phyloP scores from a whole-genome alignment of 2,888 invertebrate genomes.

The Ophion ellenae region DNA sequence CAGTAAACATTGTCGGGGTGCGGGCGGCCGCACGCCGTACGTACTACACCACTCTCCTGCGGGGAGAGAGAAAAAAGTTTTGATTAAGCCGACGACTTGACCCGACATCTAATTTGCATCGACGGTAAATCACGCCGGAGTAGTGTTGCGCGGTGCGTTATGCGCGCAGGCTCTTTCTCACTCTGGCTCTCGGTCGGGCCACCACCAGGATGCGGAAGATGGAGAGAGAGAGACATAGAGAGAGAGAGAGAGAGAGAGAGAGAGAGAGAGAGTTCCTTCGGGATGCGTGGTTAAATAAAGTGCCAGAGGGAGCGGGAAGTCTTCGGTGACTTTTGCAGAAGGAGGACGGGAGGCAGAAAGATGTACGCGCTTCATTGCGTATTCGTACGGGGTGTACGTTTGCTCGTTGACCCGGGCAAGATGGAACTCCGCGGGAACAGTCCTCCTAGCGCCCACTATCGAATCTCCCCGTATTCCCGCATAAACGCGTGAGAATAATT shows the following conservation, averaged over 20 bases:
- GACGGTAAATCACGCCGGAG: slow-evolving; percentile 71
- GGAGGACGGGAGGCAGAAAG: slow-evolving; percentile 31
- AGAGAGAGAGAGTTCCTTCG: slow-evolving; percentile 49
- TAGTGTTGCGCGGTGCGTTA: slow-evolving; percentile 65
- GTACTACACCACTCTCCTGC: background rate
- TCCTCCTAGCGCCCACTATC: slow-evolving; percentile 56
- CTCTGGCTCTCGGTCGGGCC: slow-evolving; percentile 25
- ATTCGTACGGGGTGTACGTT: slow-evolving; percentile 54
- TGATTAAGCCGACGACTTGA: slow-evolving; percentile 72
- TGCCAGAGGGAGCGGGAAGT: slow-evolving; percentile 66
- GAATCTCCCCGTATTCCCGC: slow-evolving; percentile 10
- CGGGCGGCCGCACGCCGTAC: slow-evolving; percentile 53
- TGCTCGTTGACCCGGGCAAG: slow-evolving; percentile 60
- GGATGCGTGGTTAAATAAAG: slow-evolving; percentile 70
- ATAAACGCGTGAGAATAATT: slow-evolving; percentile 19
- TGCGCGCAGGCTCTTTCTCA: slow-evolving; percentile 36
- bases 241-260: background rate
- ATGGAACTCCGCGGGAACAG: slow-evolving; percentile 48
- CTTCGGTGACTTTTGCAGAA: slow-evolving; percentile 50
- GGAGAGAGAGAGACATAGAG: background rate
- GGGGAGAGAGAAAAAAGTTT: slow-evolving; percentile 66
- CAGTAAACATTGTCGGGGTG: slow-evolving; percentile 70
- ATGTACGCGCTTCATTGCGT: slow-evolving; percentile 51
- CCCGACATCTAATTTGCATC: slow-evolving; percentile 73
- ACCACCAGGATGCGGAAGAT: slow-evolving; percentile 6